A percentile compares a stretch with the other conserved stretches of the same genome.
These are phyloP conservation scores for Aspiorhynchus laticeps DNA, from an alignment of 2,113 vertebrate genomes.

Conservation along the genomic window DNA sequence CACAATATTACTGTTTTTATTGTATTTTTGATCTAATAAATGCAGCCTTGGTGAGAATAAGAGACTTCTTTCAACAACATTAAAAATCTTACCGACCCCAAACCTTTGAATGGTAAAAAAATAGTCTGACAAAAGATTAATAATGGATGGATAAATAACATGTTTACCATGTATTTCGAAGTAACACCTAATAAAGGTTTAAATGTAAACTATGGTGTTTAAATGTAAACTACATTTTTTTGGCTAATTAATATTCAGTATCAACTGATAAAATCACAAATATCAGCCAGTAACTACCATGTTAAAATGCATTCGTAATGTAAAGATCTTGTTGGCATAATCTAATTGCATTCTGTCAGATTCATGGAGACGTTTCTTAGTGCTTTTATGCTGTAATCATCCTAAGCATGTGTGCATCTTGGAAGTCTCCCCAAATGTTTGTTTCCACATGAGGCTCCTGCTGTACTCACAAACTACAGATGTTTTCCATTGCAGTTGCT, in stretches of 20 bases:
- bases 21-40: background rate
- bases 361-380: background rate
- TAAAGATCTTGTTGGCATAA: background rate
- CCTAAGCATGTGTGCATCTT: conserved; percentile 27
- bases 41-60: background rate
- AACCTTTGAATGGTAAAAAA: background rate
- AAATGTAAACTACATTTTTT: background rate
- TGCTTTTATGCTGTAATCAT: conserved; percentile 16
- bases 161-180: background rate
- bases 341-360: background rate
- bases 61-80: background rate
- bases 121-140: background rate
- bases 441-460: conserved; percentile 23
- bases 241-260: background rate
- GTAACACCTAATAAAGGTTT: no score
- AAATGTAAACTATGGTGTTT: no score
- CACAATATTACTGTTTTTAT: background rate
- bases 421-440: conserved; percentile 18
- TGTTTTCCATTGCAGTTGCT: conserved; percentile 35
- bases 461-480: conserved; percentile 31
- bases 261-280: background rate
- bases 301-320: background rate
- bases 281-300: background rate
- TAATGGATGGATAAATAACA: background rate
- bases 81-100: background rate